Conservation (phyloP, 1,140 invertebrate species). For the Drosophila oshimai region DNA sequence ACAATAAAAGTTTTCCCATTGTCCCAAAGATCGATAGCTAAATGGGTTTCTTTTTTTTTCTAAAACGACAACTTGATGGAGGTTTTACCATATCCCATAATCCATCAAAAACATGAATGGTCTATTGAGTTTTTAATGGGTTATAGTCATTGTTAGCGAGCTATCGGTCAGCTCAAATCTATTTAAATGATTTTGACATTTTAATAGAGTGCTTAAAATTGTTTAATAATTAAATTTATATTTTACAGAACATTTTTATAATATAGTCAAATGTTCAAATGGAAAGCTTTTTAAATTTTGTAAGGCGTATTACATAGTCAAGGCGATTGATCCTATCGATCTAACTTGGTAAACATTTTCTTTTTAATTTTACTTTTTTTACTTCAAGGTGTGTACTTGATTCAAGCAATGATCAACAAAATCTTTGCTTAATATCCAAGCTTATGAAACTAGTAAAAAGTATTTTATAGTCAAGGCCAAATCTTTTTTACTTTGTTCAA, state of each 20-base stretch:
- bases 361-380: too few species aligned
- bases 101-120: constrained; percentile 29
- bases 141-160: neutral
- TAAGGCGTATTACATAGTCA: too few species aligned
- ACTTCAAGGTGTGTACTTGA: too few species aligned
- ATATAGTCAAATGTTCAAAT: too few species aligned
- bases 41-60: constrained; percentile 8
- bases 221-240: neutral
- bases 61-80: constrained; percentile 7
- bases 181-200: constrained; percentile 22
- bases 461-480: too few species aligned
- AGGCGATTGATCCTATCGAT: too few species aligned
- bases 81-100: constrained; percentile 19
- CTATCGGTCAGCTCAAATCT: neutral
- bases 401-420: too few species aligned
- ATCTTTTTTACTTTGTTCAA: neutral
- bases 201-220: neutral
- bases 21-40: constrained; percentile 25
- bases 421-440: too few species aligned
- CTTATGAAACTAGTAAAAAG: too few species aligned
- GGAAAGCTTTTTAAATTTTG: too few species aligned
- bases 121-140: neutral
- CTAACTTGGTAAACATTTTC: too few species aligned
- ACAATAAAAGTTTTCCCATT: constrained; percentile 37
- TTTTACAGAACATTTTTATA: too few species aligned